Base-by-base conservation (phyloP, 2,113 vertebrate species). In the Tor tambroides region DNA sequence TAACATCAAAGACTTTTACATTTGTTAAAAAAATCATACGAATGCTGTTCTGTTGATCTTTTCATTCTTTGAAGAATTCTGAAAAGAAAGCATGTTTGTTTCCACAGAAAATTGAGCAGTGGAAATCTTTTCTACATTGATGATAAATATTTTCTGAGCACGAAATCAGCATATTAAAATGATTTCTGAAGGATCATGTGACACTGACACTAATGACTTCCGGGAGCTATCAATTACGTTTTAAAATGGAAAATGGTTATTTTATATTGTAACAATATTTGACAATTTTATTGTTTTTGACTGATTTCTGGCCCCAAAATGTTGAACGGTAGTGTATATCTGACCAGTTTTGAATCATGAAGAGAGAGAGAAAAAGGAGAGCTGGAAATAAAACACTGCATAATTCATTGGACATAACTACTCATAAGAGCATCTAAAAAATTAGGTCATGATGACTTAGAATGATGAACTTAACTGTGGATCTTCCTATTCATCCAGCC, bases 371-470 rank as follows among this genome's bases (percentile, higher is more conserved):
- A 56, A 65, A 30, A 41, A 21, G 3, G n/a, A 67, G 26, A 78
- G 78, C 38, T 32, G 41, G 11, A 78, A 75, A 65, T 63, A 69
- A 78, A 32, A 49, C 21, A 80, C 51, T 61, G 5, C 54, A 38
- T 6, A 63, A 63, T 80, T 43, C 21, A 41, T 74, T 23, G 35
- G 12, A n/a, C 35, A 4, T 63, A 80, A 80, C 14, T 17, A 63
- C 78, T 80, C 35, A 80, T 80, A 63, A 80, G 23, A 63, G 61
- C 56, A 6, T 80, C 78, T 80, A 41, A 80, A 80, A 80, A 63
- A 12, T n/a, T 12, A 41, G 54, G 54, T 80, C 78, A 80, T 80
- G 54, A 80, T 80, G 54, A 80, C 54, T 46, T 56, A 1, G 19
- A 56, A 80, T 80, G 54, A 80, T 80, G 54, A 80, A 56, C 54